phyloP scores from a whole-genome alignment of 35 echinoderm and acorn worm genomes.

The Ptychodera flava region DNA sequence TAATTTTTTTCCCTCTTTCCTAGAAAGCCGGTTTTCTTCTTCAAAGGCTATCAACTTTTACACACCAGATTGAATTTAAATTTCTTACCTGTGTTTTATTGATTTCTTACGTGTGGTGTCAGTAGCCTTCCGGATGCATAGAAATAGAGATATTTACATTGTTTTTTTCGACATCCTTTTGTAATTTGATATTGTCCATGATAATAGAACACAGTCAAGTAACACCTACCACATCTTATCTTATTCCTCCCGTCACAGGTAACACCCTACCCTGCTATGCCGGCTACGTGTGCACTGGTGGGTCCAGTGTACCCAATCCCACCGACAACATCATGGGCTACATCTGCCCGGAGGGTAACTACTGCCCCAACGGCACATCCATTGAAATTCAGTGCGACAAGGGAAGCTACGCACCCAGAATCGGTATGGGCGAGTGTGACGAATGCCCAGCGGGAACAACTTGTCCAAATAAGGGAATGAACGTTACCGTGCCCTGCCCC shows the following conservation, averaged over 20 bases:
- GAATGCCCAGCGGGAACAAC: conserved; percentile 74
- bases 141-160: too few species aligned
- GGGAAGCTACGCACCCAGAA: conserved; percentile 72
- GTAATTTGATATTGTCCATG: too few species aligned
- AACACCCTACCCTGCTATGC: conserved; percentile 62
- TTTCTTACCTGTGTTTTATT: background rate
- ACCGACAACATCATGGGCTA: conserved; percentile 63
- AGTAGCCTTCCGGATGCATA: too few species aligned
- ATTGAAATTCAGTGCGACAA: conserved; percentile 63
- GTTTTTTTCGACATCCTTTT: too few species aligned
- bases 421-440: conserved; percentile 52
- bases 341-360: conserved; percentile 85
- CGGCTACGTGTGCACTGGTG: conserved; percentile 81
- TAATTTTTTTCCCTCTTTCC: too few species aligned
- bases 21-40: too few species aligned
- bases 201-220: too few species aligned
- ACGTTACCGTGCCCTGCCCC: conserved; percentile 63
- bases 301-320: conserved; percentile 70
- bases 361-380: conserved; percentile 57
- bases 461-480: conserved; percentile 83
- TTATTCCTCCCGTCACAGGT: conserved; percentile 30
- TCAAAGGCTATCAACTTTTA: too few species aligned
- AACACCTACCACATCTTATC: too few species aligned
- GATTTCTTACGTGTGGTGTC: background rate
- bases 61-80: background rate